phyloP scores from a whole-genome alignment of 2,113 vertebrate species.

The human region DNA sequence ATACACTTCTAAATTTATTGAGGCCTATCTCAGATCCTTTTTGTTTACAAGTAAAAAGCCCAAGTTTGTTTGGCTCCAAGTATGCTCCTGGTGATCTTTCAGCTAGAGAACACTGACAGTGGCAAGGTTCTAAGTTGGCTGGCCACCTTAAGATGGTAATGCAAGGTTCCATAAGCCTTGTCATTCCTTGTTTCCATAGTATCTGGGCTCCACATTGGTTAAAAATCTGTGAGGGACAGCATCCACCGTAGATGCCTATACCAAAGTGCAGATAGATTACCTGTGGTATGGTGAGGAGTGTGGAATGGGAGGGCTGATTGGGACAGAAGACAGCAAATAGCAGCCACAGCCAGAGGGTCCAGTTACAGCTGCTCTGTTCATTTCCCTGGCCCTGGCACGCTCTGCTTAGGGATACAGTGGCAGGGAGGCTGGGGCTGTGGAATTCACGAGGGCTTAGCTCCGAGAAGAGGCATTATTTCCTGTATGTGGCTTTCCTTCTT shows the following conservation, averaged over 20 bases:
- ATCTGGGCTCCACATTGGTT: conserved; percentile 91
- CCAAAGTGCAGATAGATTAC: conserved; percentile 89
- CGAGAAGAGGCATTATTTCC: background rate
- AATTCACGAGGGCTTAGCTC: background rate
- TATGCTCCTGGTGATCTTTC: background rate
- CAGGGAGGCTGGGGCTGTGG: background rate
- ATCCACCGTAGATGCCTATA: conserved; percentile 91
- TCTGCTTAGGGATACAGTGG: background rate
- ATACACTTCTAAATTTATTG: no score
- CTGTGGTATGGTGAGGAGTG: accelerated
- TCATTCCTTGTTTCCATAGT: conserved; percentile 77
- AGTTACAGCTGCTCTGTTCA: background rate
- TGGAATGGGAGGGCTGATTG: background rate
- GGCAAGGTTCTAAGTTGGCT: background rate
- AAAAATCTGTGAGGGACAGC: conserved; percentile 92
- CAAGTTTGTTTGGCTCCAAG: no score
- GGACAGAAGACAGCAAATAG: background rate
- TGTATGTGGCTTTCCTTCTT: background rate
- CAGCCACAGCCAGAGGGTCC: background rate
- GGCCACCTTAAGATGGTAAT: background rate
- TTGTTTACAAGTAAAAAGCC: background rate
- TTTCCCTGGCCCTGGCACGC: background rate
- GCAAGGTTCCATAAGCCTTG: background rate
- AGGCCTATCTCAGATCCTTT: no score
- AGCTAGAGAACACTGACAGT: background rate